Evolutionary conservation across 1,140 invertebrate genomes (phyloP).

Genomic region (Drosophila auraria): DNA sequence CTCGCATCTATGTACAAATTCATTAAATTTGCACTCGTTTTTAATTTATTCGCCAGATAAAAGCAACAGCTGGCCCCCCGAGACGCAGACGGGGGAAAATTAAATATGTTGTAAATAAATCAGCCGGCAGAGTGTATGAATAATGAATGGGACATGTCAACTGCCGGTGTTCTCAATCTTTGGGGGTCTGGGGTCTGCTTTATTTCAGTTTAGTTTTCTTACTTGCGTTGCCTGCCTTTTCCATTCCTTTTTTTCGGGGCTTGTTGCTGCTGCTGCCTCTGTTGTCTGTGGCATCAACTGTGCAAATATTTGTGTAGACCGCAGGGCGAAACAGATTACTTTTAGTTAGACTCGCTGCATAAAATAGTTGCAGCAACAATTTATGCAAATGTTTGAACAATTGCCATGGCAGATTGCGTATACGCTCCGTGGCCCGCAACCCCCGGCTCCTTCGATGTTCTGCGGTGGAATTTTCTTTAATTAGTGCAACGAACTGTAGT

Average conservation of each 20-base stretch:
- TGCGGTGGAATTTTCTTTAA: conserved; percentile 67
- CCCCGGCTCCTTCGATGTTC: background rate
- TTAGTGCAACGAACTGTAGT: conserved; percentile 59
- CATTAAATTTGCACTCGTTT: conserved; percentile 51
- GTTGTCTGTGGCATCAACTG: conserved; percentile 13
- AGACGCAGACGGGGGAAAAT: conserved; percentile 42
- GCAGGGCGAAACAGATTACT: conserved; percentile 44
- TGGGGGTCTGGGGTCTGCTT: background rate
- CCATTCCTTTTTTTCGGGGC: background rate
- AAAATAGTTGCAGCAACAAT: conserved; percentile 56
- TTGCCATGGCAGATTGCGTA: conserved; percentile 19
- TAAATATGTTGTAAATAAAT: conserved; percentile 68
- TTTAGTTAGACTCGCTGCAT: conserved; percentile 22
- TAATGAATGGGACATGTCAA: conserved; percentile 45
- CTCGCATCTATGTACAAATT: conserved; percentile 9
- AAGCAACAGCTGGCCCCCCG: conserved; percentile 44
- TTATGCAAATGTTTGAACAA: conserved; percentile 55
- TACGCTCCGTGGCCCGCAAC: background rate
- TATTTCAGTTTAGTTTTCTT: conserved; percentile 26
- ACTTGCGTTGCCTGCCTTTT: background rate
- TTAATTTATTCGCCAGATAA: conserved; percentile 58
- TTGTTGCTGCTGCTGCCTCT: background rate
- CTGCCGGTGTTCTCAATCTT: conserved; percentile 16
- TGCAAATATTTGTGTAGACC: conserved; percentile 34
- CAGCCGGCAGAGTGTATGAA: conserved; percentile 37